Evolutionary conservation across 2,113 vertebrate species (phyloP), one percentile per base, ranked within the genome.

Genomic region (Ia io): DNA sequence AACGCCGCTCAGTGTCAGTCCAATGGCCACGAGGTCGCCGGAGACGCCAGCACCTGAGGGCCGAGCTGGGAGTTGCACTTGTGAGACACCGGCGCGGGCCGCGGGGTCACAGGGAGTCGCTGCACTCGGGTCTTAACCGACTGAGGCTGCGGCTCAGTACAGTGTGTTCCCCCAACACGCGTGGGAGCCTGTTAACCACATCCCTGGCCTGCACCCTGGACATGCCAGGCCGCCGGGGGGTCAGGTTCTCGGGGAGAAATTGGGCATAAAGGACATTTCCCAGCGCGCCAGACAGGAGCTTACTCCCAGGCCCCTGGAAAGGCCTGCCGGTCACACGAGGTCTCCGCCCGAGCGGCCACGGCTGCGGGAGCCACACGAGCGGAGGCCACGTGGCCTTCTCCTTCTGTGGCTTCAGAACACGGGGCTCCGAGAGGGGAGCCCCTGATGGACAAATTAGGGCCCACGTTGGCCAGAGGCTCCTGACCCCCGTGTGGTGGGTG

Each of bases 381-480:
- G 14, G 23, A 10, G 1, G 9, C 30, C n/a, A 1, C 9, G 25
- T 28, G 28, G 59, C 61, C 61, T 63, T 14, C 16, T 25, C 14
- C 3, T 32, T 22, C 16, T 61, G 18, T 30, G 35, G 47, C 16
- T 44, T 56, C 30, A 42, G 51, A 14, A 35, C 37, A 35, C 8
- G 32, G 42, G 37, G 11, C 4, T 61, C 30, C 17, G 18, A 1
- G 3, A 59, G 20, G n/a, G 63, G 63, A 37, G 2, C 6, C 51
- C 16, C 2, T 9, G 25, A n/a, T 1, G 1, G 0, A 67, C 25
- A n/a, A 63, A 6, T 5, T 0, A 18, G 51, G 8, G 7, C 23
- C 76, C 61, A 4, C 28, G 5, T 6, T 51, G 10, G 47, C 35
- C 42, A 30, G 51, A 44, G 6, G 7, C 30, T 70, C 61, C 23